These are phyloP conservation scores for Eupristina koningsbergeri DNA, from an alignment of 1,140 invertebrate genomes.

Conservation along the genomic window DNA sequence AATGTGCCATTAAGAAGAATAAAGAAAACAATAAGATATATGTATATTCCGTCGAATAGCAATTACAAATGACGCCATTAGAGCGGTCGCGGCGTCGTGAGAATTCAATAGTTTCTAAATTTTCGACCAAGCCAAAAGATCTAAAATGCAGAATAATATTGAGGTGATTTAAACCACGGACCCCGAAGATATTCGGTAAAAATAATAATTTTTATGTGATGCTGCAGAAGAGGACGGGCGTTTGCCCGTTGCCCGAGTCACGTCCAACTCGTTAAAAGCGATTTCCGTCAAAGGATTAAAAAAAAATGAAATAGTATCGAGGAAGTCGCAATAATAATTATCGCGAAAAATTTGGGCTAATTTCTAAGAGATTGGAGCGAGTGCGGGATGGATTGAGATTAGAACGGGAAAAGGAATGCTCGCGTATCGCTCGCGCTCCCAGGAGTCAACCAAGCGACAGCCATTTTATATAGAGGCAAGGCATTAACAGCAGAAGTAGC, in stretches of 20 bases:
- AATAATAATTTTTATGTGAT: no score
- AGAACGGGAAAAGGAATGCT: neutral
- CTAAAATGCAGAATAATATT: neutral
- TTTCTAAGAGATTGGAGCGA: neutral
- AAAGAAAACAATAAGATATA: neutral
- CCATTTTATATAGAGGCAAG: constrained; percentile 22
- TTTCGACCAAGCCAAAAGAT: constrained; percentile 34
- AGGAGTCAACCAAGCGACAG: constrained; percentile 6
- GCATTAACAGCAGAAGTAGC: neutral
- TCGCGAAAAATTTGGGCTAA: neutral
- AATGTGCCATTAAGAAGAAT: neutral
- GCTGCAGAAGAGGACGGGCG: no score
- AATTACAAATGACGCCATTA: constrained; percentile 40
- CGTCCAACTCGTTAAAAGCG: no score
- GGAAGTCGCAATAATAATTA: neutral
- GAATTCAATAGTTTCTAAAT: neutral
- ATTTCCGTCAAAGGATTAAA: no score
- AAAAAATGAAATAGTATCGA: neutral
- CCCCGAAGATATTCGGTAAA: no score
- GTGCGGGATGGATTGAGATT: no score
- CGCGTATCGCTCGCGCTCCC: neutral
- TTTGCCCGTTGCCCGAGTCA: no score
- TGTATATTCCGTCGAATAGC: neutral
- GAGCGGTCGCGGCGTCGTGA: constrained; percentile 1
- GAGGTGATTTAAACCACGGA: no score